A percentile compares a stretch with the other conserved stretches of the same genome.
Evolutionary conservation across 2,113 vertebrate genomes (phyloP).

Genomic region (Micromys minutus): DNA sequence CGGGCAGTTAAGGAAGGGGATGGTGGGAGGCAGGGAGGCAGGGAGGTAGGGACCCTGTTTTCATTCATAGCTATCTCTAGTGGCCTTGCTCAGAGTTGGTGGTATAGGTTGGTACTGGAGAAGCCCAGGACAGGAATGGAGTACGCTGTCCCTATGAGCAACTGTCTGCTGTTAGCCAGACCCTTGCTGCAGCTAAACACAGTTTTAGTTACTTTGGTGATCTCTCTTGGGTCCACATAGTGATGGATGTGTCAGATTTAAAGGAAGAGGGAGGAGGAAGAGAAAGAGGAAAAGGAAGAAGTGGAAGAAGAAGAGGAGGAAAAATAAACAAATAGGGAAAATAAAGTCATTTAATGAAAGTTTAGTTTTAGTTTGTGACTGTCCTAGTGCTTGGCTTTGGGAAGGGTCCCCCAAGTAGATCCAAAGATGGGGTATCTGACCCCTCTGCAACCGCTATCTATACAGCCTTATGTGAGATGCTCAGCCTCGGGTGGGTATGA

Average conservation of each 20-base stretch:
- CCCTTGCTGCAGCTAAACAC: conserved; percentile 9
- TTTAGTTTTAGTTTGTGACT: not conserved
- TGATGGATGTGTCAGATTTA: not conserved
- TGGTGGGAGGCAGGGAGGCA: fast-evolving
- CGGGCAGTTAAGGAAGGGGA: not conserved
- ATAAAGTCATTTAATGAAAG: not conserved
- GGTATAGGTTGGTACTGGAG: not conserved
- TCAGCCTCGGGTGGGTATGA: not conserved
- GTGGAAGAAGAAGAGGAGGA: not conserved
- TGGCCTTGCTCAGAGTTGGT: not conserved
- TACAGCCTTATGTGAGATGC: fast-evolving
- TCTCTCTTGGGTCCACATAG: not conserved
- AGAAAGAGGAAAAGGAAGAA: not conserved
- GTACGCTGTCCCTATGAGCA: not conserved
- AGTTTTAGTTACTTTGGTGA: not conserved
- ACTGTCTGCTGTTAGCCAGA: not conserved
- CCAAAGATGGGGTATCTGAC: not conserved
- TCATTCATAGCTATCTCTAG: not conserved
- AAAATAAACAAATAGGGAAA: not conserved
- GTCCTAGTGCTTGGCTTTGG: fast-evolving
- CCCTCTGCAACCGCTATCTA: not conserved
- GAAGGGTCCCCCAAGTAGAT: not conserved
- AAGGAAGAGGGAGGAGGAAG: not conserved
- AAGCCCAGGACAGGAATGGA: not conserved
- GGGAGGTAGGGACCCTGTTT: not conserved